Conservation (phyloP, 2,888 invertebrate species). For the Itoplectis maculator region DNA sequence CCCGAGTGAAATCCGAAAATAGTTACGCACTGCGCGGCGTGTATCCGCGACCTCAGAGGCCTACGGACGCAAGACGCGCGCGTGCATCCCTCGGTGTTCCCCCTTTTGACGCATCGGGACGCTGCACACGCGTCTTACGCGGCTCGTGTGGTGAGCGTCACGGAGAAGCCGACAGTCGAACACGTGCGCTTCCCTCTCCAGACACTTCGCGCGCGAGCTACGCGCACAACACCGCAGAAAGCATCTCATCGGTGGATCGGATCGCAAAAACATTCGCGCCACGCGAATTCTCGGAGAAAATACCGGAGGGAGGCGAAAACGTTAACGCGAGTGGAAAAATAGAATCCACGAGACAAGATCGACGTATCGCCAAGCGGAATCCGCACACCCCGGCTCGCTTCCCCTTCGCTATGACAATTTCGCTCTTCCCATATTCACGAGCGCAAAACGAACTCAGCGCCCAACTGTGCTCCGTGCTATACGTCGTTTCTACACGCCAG, state of each 20-base stretch:
- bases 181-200: slow-evolving; percentile 52
- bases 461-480: slow-evolving; percentile 15
- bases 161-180: slow-evolving; percentile 45
- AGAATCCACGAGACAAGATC: slow-evolving; percentile 42
- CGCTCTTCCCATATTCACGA: slow-evolving; percentile 53
- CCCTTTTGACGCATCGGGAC: slow-evolving; percentile 45
- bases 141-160: slow-evolving; percentile 29
- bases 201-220: slow-evolving; percentile 16
- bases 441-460: slow-evolving; percentile 53
- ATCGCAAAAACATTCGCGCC: slow-evolving; percentile 34
- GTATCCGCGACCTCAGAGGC: slow-evolving; percentile 18
- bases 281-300: slow-evolving; percentile 26
- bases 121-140: slow-evolving; percentile 47
- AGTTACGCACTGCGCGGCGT: slow-evolving; percentile 52
- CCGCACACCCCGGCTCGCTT: slow-evolving; percentile 34
- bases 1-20: slow-evolving; percentile 56
- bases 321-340: slow-evolving; percentile 16
- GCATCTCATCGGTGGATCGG: slow-evolving; percentile 14
- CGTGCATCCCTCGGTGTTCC: slow-evolving; percentile 34
- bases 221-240: slow-evolving; percentile 12
- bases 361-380: slow-evolving; percentile 59
- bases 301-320: slow-evolving; percentile 35
- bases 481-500: slow-evolving; percentile 11
- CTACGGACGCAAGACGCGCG: slow-evolving; percentile 42
- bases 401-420: neutral